Evolutionary conservation across 2,113 vertebrate genomes (phyloP).

Genomic region (Ptilonorhynchus violaceus): DNA sequence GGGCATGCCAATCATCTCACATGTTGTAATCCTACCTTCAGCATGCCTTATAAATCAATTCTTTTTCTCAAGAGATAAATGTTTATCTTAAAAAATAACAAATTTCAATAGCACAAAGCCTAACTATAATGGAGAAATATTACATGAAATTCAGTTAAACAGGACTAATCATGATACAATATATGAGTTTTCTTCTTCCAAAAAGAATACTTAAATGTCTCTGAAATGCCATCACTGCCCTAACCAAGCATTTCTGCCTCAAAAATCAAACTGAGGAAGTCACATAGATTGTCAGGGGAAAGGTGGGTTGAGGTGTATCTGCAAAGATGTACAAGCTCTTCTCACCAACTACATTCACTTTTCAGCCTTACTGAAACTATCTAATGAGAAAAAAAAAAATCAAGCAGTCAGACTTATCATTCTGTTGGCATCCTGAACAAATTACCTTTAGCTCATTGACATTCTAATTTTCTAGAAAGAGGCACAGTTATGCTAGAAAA

Average conservation of each 20-base stretch:
- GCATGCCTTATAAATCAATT: neutral
- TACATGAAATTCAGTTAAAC: slow-evolving; percentile 26
- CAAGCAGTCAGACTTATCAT: neutral
- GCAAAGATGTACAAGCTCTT: neutral
- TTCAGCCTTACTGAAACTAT: slow-evolving; percentile 23
- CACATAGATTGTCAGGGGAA: neutral
- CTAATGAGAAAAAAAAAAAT: neutral
- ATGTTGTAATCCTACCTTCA: neutral
- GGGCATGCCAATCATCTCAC: neutral
- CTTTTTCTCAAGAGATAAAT: neutral
- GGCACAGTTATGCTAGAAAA: slow-evolving; percentile 47
- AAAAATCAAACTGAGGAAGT: neutral
- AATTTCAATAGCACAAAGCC: neutral
- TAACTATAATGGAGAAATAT: neutral
- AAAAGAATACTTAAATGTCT: neutral
- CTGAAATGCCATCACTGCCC: neutral
- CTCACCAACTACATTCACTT: neutral
- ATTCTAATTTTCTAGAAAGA: slow-evolving; percentile 70
- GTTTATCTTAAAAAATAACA: neutral
- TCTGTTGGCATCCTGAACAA: slow-evolving; percentile 30
- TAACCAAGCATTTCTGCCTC: neutral
- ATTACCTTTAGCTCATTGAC: slow-evolving; percentile 52
- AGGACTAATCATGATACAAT: neutral
- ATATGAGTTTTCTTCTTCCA: neutral
- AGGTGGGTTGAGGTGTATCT: neutral